Percentiles rank a stretch among this genome's conserved stretches.
These are phyloP conservation scores for Periparus ater DNA, from an alignment of 2,797 vertebrate species.

Conservation along the genomic window DNA sequence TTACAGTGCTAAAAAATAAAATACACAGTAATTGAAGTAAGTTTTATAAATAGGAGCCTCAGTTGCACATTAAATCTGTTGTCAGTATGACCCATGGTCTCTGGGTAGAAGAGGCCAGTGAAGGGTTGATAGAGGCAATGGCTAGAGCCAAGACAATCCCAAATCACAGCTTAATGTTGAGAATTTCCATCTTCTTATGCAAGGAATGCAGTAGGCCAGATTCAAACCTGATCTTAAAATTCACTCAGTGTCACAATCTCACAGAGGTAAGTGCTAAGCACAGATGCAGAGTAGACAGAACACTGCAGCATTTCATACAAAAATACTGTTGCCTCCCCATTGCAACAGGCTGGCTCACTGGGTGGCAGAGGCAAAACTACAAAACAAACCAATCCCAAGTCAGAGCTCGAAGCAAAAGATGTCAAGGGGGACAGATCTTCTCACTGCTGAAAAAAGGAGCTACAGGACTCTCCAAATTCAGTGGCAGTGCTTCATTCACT, in stretches of 20 bases:
- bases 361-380: neutral
- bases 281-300: neutral
- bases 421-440: neutral
- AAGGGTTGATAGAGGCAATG: neutral
- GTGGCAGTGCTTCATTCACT: neutral
- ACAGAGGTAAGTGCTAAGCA: neutral
- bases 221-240: neutral
- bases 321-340: neutral
- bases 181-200: neutral
- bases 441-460: neutral
- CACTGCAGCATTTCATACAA: neutral
- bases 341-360: neutral
- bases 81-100: neutral
- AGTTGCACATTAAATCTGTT: neutral
- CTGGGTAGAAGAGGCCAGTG: neutral
- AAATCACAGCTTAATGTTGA: accelerated
- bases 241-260: neutral
- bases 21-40: neutral
- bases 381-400: neutral
- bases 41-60: neutral
- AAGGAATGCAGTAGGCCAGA: neutral
- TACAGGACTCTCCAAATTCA: neutral
- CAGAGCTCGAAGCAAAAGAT: neutral
- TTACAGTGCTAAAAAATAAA: neutral
- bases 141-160: neutral